Conservation (phyloP, 1,140 invertebrate genomes). For the Hypsibius dujardini region DNA sequence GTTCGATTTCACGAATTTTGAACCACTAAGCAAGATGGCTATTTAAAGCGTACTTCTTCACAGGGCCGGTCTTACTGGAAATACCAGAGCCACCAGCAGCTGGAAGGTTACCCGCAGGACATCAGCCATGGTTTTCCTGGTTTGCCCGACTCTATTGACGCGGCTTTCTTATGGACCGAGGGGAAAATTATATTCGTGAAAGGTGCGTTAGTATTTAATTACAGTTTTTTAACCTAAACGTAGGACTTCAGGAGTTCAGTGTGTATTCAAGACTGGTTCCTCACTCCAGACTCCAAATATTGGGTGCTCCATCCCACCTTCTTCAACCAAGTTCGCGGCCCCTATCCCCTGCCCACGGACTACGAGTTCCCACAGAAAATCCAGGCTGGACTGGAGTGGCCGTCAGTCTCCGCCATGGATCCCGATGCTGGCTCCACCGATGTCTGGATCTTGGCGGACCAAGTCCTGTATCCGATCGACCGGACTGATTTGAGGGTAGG, state of each 20-base stretch:
- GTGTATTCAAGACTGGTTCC: too few relatives aligned
- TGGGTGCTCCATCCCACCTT: neutral
- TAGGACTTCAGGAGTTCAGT: neutral
- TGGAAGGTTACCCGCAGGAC: slow-evolving; percentile 12
- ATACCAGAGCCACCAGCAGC: neutral
- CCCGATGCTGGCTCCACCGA: neutral
- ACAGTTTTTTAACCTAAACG: neutral
- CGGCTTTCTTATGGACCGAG: slow-evolving; percentile 8
- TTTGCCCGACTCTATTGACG: neutral
- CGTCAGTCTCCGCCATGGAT: neutral
- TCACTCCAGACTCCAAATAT: too few relatives aligned
- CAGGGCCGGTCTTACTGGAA: slow-evolving; percentile 14
- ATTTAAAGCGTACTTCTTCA: neutral
- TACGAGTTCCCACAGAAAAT: neutral
- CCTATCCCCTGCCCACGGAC: neutral
- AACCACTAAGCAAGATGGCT: too few relatives aligned
- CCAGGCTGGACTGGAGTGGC: slow-evolving; percentile 3
- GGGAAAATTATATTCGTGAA: slow-evolving; percentile 1
- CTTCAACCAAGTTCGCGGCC: slow-evolving; percentile 16
- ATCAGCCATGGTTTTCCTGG: slow-evolving; percentile 7
- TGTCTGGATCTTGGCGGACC: neutral
- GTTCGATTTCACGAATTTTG: slow-evolving; percentile 2
- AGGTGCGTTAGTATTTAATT: neutral
- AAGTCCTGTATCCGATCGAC: neutral
- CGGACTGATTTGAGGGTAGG: neutral